Evolutionary conservation across 2,113 vertebrate genomes (phyloP), one percentile per base, ranked within the genome.

Genomic region (Acrocephalus arundinaceus): DNA sequence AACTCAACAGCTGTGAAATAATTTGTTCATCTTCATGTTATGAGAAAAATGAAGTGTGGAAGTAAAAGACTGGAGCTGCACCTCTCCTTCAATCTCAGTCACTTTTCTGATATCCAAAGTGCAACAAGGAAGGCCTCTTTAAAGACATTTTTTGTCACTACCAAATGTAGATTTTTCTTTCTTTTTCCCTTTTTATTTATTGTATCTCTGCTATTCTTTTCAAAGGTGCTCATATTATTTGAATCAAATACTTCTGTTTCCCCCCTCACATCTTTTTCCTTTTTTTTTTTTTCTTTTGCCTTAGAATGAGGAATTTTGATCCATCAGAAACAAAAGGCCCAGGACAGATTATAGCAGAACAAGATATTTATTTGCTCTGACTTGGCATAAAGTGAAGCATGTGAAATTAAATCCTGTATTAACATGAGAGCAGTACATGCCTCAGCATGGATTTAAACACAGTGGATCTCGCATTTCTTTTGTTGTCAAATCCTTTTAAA

Each of bases 401-500:
- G 15, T 67, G n/a, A 80, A 84, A 71, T 85, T 49, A 66, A 72
- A 78, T 79, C 66, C 68, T 49, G 25, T 30, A 25, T 66, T 86
- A 80, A 68, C 63, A 52, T 7, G 31, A 66, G 37, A 93, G 72
- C 30, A 58, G 79, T 33, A 28, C 16, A 27, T 11, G 31, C 30
- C 57, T 66, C 58, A 61, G 13, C 33, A 39, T 1, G 88, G 51
- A 79, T 37, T 65, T 66, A 61, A 89, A 55, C 19, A 55, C 23
- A 78, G 11, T 24, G 13, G 11, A 43, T 52, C 37, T 70, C 3
- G 0, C 22, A 54, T 37, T 68, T 39, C 33, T 63, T 93, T 94
- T 61, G 13, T 46, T 79, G 43, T 33, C 75, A 85, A 94, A 87
- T 79, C n/a, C 45, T 65, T 91, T 89, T 41, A 45, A 70, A 88